Evolutionary conservation across 2,113 vertebrate genomes (phyloP).

Genomic region (Haplochromis vanheusdeni): DNA sequence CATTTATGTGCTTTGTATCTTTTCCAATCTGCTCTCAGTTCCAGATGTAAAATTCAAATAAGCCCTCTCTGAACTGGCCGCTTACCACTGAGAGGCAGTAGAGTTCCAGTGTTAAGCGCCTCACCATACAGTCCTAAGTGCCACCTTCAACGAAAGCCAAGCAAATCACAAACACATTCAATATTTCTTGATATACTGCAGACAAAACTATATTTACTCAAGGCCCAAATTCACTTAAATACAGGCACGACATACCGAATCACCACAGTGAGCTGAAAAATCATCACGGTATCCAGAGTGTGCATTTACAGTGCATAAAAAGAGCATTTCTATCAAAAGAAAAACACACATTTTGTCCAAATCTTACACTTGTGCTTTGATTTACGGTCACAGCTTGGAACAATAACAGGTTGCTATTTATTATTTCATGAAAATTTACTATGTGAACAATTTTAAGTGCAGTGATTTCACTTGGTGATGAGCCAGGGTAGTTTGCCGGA

Average conservation of each 20-base stretch:
- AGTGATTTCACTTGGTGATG: conserved; percentile 40
- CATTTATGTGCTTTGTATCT: not conserved
- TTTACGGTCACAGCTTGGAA: conserved; percentile 22
- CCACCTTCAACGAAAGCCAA: not conserved
- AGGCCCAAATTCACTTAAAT: not conserved
- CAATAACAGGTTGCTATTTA: conserved; percentile 25
- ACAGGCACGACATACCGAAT: not conserved
- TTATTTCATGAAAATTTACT: conserved; percentile 38
- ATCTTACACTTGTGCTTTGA: conserved; percentile 19
- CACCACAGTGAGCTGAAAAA: not conserved
- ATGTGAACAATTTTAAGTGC: conserved; percentile 23
- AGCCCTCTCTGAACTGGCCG: not conserved
- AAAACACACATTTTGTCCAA: conserved; percentile 19
- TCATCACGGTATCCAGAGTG: not conserved
- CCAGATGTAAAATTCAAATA: not conserved
- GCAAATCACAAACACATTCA: conserved; percentile 12
- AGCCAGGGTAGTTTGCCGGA: conserved; percentile 8
- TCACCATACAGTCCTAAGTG: not conserved
- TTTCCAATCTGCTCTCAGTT: not conserved
- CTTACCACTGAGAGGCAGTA: conserved; percentile 60
- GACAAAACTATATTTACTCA: not conserved
- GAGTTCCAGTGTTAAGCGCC: conserved; percentile 29
- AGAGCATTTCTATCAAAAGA: conserved; percentile 22
- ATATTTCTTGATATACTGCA: not conserved
- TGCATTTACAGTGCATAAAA: conserved; percentile 6